A percentile compares a stretch with the other conserved stretches of the same genome.
phyloP scores from a whole-genome alignment of 1,140 invertebrate species.

The Riptortus pedestris region DNA sequence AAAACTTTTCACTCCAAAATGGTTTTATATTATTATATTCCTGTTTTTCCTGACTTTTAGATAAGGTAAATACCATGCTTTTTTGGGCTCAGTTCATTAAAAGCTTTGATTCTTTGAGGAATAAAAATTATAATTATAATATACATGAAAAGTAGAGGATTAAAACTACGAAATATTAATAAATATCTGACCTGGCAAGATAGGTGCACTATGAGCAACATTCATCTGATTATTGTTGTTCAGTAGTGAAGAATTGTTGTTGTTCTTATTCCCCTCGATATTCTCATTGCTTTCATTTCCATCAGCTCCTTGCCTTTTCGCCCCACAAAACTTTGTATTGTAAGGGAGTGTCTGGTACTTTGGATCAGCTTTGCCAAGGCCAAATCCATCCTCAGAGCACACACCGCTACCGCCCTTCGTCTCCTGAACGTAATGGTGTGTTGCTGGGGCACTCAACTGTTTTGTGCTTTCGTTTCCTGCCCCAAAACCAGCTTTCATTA shows the following conservation, averaged over 20 bases:
- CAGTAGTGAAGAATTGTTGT: slow-evolving; percentile 18
- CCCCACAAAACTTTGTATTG: slow-evolving; percentile 41
- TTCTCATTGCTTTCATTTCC: slow-evolving; percentile 28
- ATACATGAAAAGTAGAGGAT: too few species aligned
- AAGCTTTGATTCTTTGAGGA: too few species aligned
- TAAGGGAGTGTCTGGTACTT: slow-evolving; percentile 89
- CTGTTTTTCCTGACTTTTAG: too few species aligned
- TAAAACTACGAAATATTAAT: too few species aligned
- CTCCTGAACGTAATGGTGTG: slow-evolving; percentile 27
- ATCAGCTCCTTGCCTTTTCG: slow-evolving; percentile 26
- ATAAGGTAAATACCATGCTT: too few species aligned
- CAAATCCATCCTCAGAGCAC: slow-evolving; percentile 37
- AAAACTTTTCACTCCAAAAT: too few species aligned
- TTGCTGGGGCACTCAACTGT: slow-evolving; percentile 21
- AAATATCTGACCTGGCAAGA: slow-evolving; percentile 2
- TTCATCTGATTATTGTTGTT: slow-evolving; percentile 28
- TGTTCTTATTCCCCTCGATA: slow-evolving; percentile 20
- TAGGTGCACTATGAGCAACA: slow-evolving; percentile 17
- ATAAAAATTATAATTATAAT: too few species aligned
- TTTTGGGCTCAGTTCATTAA: too few species aligned
- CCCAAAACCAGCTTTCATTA: slow-evolving; percentile 1
- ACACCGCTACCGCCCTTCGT: slow-evolving; percentile 22
- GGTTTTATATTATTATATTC: too few species aligned
- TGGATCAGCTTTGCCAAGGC: slow-evolving; percentile 73
- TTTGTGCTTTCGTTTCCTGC: not conserved